Evolutionary conservation across 1,140 invertebrate genomes (phyloP).

Genomic region (Heliconius nattereri): DNA sequence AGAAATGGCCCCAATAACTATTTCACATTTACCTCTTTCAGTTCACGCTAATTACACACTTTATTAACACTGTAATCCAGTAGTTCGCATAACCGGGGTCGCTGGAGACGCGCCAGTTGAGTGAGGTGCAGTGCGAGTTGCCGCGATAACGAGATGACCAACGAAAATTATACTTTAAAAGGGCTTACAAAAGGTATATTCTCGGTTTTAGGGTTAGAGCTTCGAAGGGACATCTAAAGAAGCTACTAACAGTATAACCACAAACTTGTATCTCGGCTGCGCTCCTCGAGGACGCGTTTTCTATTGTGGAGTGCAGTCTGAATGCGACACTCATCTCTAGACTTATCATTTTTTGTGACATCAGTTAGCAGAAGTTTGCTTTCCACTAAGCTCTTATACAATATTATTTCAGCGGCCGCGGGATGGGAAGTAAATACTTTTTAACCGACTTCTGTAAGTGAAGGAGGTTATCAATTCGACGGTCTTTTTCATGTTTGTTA

Average conservation of each 20-base stretch:
- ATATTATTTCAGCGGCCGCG: neutral
- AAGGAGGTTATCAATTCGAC: no score
- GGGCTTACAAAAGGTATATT: neutral
- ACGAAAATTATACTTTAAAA: neutral
- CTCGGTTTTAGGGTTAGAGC: neutral
- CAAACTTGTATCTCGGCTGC: conserved; percentile 30
- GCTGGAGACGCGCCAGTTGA: conserved; percentile 34
- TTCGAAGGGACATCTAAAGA: conserved; percentile 24
- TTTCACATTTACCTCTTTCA: neutral
- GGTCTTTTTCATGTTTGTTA: no score
- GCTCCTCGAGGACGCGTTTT: conserved; percentile 25
- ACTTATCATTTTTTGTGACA: neutral
- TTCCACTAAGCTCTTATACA: neutral
- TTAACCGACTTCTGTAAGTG: no score
- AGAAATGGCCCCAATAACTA: no score
- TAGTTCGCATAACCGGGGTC: conserved; percentile 24
- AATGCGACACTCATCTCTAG: neutral
- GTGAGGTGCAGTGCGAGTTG: conserved; percentile 14
- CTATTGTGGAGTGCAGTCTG: conserved; percentile 14
- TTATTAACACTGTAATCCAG: conserved; percentile 21
- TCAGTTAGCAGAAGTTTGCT: conserved; percentile 2
- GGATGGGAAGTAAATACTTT: no score
- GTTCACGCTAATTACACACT: neutral
- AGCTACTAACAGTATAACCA: conserved; percentile 34
- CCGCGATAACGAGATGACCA: neutral